Evolutionary conservation across 2,888 invertebrate genomes (phyloP).

Genomic region (Oscheius sp.): DNA sequence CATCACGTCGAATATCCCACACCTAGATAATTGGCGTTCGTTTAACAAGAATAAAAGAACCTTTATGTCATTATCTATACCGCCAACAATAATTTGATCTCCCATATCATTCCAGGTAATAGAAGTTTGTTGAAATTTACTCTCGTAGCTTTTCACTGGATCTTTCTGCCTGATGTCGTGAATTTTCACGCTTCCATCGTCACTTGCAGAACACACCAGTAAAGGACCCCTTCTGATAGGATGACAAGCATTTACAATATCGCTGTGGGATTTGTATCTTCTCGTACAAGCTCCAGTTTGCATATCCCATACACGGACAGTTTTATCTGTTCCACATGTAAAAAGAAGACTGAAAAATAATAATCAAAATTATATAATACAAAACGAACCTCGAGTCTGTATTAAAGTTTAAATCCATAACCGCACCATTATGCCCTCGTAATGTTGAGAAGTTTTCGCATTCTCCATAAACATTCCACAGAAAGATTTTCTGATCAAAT

Average conservation of each 20-base stretch:
- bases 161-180: conserved; percentile 90
- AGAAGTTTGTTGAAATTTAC: conserved; percentile 80
- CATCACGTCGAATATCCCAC: conserved; percentile 93
- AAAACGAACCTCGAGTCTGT: conserved; percentile 57
- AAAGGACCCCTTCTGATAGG: conserved; percentile 88
- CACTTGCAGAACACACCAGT: conserved; percentile 90
- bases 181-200: conserved; percentile 88
- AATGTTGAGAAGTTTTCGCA: conserved; percentile 95
- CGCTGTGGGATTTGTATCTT: conserved; percentile 77
- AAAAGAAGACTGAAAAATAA: conserved; percentile 79
- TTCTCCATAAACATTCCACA: conserved; percentile 97
- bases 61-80: conserved; percentile 96
- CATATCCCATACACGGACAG: conserved; percentile 94
- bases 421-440: conserved; percentile 92
- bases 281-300: conserved; percentile 88
- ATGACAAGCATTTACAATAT: conserved; percentile 78
- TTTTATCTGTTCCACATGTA: conserved; percentile 93
- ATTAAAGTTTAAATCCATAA: conserved; percentile 84
- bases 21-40: conserved; percentile 76
- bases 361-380: background rate
- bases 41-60: conserved; percentile 69
- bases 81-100: conserved; percentile 92
- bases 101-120: conserved; percentile 90
- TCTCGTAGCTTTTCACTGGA: conserved; percentile 78
- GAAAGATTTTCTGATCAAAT: conserved; percentile 85